Conservation (phyloP, 2,113 vertebrate species). For the Setophaga coronata region DNA sequence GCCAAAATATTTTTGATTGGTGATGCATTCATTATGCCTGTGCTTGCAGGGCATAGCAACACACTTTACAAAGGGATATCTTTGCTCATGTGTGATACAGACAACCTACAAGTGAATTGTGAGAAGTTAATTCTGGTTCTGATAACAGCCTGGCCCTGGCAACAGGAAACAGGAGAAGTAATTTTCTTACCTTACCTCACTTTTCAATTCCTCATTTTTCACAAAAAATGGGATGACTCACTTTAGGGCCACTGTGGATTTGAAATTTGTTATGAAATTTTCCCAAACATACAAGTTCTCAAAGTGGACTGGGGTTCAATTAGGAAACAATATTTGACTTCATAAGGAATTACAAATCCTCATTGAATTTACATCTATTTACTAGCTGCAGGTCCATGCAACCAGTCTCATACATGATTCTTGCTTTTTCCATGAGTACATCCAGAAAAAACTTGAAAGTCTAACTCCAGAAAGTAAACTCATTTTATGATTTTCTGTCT, state of each 20-base stretch:
- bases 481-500: background rate
- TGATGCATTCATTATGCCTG: background rate
- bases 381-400: background rate
- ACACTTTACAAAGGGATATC: background rate
- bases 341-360: background rate
- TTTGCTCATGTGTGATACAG: background rate
- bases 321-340: background rate
- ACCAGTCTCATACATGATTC: background rate
- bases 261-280: background rate
- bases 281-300: background rate
- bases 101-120: background rate
- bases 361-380: background rate
- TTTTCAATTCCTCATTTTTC: background rate
- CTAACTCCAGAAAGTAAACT: background rate
- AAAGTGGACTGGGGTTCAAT: background rate
- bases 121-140: background rate
- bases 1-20: background rate
- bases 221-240: background rate
- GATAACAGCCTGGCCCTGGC: background rate
- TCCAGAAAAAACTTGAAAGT: background rate
- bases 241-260: background rate
- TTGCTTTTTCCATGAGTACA: accelerated
- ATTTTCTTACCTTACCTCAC: background rate
- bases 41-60: background rate
- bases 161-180: background rate